These are phyloP conservation scores for Carabus problematicus DNA, from an alignment of 2,888 invertebrate species.

Conservation along the genomic window DNA sequence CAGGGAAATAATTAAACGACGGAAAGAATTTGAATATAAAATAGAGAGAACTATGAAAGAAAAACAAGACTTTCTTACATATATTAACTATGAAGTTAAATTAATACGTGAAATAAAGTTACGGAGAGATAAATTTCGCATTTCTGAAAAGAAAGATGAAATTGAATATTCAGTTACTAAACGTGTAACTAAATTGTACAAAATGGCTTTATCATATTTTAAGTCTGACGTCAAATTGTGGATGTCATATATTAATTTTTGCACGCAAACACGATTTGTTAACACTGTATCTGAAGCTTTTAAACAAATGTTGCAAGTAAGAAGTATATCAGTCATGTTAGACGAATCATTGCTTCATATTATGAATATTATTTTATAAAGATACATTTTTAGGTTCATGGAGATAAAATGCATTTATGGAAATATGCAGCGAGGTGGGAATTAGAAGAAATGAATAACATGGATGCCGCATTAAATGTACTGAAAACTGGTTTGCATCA, in stretches of 20 bases:
- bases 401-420: constrained; percentile 79
- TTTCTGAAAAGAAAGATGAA: constrained; percentile 68
- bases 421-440: constrained; percentile 82
- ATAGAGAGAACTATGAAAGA: constrained; percentile 71
- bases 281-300: constrained; percentile 65
- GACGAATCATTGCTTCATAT: neutral
- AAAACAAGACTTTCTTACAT: constrained; percentile 74
- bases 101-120: constrained; percentile 70
- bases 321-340: no score
- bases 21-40: constrained; percentile 76
- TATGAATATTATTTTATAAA: constrained; percentile 25
- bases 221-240: constrained; percentile 77
- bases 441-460: constrained; percentile 70
- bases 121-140: constrained; percentile 66
- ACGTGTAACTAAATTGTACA: constrained; percentile 76
- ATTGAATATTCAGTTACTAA: constrained; percentile 74
- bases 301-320: constrained; percentile 69
- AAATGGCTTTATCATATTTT: constrained; percentile 72
- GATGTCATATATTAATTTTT: constrained; percentile 81
- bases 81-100: constrained; percentile 74
- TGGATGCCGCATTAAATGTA: constrained; percentile 73
- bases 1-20: constrained; percentile 72
- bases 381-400: constrained; percentile 65
- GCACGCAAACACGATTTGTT: constrained; percentile 68
- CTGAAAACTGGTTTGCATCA: constrained; percentile 78